Evolutionary conservation across 1,140 invertebrate genomes (phyloP).

Genomic region (Oppia nitens): DNA sequence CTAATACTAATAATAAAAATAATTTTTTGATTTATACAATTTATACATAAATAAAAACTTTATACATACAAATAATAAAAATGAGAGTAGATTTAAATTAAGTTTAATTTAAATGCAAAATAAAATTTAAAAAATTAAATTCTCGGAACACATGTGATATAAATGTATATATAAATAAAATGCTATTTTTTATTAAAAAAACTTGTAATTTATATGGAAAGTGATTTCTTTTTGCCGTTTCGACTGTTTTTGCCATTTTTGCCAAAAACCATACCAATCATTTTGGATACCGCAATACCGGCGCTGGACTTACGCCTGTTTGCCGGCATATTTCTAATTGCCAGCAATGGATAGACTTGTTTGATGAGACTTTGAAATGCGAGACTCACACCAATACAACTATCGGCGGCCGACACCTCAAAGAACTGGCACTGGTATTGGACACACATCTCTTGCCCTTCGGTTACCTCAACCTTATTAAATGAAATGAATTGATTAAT

Average conservation of each 20-base stretch:
- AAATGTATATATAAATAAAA: no score
- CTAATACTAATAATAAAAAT: no score
- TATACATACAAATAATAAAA: no score
- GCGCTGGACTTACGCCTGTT: slow-evolving; percentile 52
- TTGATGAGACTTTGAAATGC: slow-evolving; percentile 52
- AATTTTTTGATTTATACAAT: no score
- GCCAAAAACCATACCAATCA: slow-evolving; percentile 59
- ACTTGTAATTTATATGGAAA: slow-evolving; percentile 7
- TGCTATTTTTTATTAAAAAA: no score
- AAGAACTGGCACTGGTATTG: slow-evolving; percentile 64
- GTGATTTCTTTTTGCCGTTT: slow-evolving; percentile 9
- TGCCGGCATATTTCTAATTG: slow-evolving; percentile 44
- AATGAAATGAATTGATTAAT: no score
- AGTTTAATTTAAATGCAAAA: no score
- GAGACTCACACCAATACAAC: slow-evolving; percentile 51
- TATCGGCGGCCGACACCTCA: slow-evolving; percentile 66
- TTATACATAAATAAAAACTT: no score
- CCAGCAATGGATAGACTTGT: slow-evolving; percentile 37
- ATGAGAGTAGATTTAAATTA: no score
- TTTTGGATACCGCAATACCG: slow-evolving; percentile 53
- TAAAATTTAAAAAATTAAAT: no score
- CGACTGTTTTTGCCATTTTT: slow-evolving; percentile 37
- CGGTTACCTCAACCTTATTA: slow-evolving; percentile 41
- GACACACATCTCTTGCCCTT: slow-evolving; percentile 56
- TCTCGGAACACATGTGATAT: no score